A percentile compares a stretch with the other conserved stretches of the same genome.
phyloP scores from a whole-genome alignment of 30 jellyfish, hydroid and myxozoan genomes.

The Aurelia sp. region DNA sequence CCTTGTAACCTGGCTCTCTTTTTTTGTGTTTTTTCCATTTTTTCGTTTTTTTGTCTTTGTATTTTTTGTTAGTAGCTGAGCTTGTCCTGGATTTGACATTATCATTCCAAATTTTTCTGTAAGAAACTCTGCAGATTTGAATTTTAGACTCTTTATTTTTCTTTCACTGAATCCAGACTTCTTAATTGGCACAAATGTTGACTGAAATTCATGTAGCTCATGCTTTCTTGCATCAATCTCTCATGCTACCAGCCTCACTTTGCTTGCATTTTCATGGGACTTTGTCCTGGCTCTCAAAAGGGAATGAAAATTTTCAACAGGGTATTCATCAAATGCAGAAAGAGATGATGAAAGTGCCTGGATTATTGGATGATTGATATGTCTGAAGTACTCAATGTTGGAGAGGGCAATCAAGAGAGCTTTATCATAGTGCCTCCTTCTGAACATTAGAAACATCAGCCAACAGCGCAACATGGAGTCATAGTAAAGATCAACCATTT shows the following conservation, averaged over 20 bases:
- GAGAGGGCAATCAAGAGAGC: constrained; percentile 43
- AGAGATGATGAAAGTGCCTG: constrained; percentile 3
- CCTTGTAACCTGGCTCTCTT: not conserved
- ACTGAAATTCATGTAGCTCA: constrained; percentile 36
- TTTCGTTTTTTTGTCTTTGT: too few species aligned
- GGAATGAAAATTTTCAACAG: constrained; percentile 40
- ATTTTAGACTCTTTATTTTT: constrained; percentile 3
- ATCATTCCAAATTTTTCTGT: constrained; percentile 1
- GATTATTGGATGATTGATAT: constrained; percentile 11
- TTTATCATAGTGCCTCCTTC: constrained; percentile 44
- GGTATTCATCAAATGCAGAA: constrained; percentile 35
- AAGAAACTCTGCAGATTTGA: constrained; percentile 14
- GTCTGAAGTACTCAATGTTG: constrained; percentile 22
- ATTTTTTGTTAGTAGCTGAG: too few species aligned
- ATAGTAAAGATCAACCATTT: constrained; percentile 1
- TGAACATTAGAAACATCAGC: constrained; percentile 29
- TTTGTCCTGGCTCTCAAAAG: constrained; percentile 6
- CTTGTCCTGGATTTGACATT: not conserved
- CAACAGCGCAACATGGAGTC: constrained; percentile 27
- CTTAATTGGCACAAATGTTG: constrained; percentile 44
- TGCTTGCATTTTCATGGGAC: constrained; percentile 12
- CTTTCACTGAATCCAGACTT: constrained; percentile 10
- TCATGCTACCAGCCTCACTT: not conserved
- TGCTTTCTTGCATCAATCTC: constrained; percentile 25
- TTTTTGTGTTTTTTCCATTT: too few species aligned